Evolutionary conservation across 2,888 invertebrate genomes (phyloP).

Genomic region (Ephialtes manifestator): DNA sequence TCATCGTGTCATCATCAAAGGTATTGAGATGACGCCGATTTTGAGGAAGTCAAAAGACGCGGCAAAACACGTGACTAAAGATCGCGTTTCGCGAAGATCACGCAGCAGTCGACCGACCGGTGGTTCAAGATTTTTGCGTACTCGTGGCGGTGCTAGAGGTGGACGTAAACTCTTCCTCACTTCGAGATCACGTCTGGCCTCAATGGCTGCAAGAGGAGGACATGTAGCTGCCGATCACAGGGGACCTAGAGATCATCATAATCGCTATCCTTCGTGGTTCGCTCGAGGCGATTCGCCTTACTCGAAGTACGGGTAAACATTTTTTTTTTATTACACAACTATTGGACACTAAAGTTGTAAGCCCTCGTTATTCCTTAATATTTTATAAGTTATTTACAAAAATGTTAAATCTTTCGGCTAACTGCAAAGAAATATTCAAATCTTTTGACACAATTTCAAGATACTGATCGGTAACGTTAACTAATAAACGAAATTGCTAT

Average conservation of each 20-base stretch:
- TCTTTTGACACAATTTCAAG: too few relatives aligned
- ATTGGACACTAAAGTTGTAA: too few relatives aligned
- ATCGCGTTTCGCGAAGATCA: conserved; percentile 85
- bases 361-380: too few relatives aligned
- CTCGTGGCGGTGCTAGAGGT: conserved; percentile 81
- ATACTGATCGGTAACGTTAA: too few relatives aligned
- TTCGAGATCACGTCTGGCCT: conserved; percentile 89
- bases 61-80: conserved; percentile 89
- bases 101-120: conserved; percentile 84
- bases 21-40: conserved; percentile 95
- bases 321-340: not conserved
- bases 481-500: too few relatives aligned
- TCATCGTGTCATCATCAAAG: conserved; percentile 67
- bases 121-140: conserved; percentile 82
- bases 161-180: conserved; percentile 89
- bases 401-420: too few relatives aligned
- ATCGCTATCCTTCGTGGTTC: conserved; percentile 83
- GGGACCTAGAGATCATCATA: conserved; percentile 81
- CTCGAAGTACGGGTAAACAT: conserved; percentile 79
- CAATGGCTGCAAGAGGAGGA: conserved; percentile 82
- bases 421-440: too few relatives aligned
- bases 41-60: conserved; percentile 94
- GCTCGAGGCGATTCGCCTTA: conserved; percentile 83
- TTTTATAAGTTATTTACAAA: too few relatives aligned
- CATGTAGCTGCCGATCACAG: conserved; percentile 80